A percentile compares a stretch with the other conserved stretches of the same genome.
Conservation (phyloP, 2,113 vertebrate genomes). For the Melanerpes aurifrons region DNA sequence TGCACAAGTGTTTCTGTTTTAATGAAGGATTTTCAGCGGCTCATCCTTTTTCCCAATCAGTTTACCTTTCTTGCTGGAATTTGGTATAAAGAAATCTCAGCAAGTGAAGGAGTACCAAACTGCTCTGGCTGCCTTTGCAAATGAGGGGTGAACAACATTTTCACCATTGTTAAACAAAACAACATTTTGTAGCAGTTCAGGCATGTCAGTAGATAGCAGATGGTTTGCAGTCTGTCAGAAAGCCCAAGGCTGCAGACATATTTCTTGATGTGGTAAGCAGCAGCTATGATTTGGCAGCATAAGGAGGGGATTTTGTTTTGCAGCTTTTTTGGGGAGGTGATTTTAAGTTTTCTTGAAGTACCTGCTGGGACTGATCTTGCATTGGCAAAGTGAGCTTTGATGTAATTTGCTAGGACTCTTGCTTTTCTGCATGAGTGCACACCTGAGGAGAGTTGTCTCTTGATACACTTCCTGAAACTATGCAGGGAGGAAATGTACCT, state of each 20-base stretch:
- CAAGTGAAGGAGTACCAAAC: neutral
- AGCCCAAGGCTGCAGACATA: neutral
- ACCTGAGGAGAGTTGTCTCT: neutral
- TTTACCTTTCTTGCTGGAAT: slow-evolving; percentile 48
- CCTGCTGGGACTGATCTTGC: neutral
- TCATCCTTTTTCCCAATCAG: neutral
- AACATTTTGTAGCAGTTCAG: neutral
- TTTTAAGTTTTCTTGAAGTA: neutral
- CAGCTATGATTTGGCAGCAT: neutral
- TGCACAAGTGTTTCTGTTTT: slow-evolving; percentile 56
- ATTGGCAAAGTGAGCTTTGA: neutral
- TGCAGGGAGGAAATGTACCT: neutral
- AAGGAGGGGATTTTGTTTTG: neutral
- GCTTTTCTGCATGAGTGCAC: neutral
- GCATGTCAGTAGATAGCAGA: neutral
- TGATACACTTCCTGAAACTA: neutral
- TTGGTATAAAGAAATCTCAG: neutral
- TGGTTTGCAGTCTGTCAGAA: slow-evolving; percentile 11
- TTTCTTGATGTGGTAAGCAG: neutral
- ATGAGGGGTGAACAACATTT: slow-evolving; percentile 7
- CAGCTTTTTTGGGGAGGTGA: neutral
- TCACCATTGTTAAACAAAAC: neutral
- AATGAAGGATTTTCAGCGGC: slow-evolving; percentile 33
- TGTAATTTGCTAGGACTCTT: neutral
- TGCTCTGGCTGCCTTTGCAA: slow-evolving; percentile 19